Percentiles rank a stretch among this genome's conserved stretches.
Evolutionary conservation across 2,797 vertebrate species (phyloP).

Genomic region (Pseudotriccus pelzelni): DNA sequence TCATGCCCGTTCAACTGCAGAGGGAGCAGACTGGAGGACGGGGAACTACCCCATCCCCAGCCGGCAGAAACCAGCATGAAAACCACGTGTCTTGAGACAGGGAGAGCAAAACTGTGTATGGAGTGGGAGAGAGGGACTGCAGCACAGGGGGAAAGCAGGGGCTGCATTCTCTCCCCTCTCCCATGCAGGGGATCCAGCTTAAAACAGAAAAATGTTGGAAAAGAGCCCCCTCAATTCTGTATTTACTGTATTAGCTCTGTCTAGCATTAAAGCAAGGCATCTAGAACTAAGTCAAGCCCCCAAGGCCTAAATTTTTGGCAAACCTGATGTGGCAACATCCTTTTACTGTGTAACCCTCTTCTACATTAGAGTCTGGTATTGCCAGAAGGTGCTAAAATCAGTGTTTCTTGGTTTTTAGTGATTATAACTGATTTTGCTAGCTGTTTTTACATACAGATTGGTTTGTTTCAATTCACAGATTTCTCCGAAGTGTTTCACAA

Average conservation of each 20-base stretch:
- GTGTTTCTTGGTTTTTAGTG: background rate
- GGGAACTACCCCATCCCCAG: no score
- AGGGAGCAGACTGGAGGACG: background rate
- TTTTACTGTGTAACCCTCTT: background rate
- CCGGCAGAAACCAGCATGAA: background rate
- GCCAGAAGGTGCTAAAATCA: background rate
- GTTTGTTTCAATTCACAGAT: background rate
- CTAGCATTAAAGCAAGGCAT: background rate
- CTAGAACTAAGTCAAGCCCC: background rate
- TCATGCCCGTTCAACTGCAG: background rate
- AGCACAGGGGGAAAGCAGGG: fast-evolving
- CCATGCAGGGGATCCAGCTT: background rate
- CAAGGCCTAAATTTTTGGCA: background rate
- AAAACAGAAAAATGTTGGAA: background rate
- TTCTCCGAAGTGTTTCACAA: background rate
- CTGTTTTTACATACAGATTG: background rate
- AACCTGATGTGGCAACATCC: background rate
- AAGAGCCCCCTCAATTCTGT: fast-evolving
- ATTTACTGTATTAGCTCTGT: background rate
- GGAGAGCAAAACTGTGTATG: background rate
- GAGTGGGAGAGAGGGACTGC: background rate
- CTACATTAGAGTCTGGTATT: background rate
- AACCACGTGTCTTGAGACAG: fast-evolving
- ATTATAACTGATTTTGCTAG: background rate
- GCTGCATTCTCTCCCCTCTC: background rate